Evolutionary conservation across 2,797 vertebrate species (phyloP), one percentile per base, ranked within the genome.

Genomic region (Phaenicophaeus curvirostris): DNA sequence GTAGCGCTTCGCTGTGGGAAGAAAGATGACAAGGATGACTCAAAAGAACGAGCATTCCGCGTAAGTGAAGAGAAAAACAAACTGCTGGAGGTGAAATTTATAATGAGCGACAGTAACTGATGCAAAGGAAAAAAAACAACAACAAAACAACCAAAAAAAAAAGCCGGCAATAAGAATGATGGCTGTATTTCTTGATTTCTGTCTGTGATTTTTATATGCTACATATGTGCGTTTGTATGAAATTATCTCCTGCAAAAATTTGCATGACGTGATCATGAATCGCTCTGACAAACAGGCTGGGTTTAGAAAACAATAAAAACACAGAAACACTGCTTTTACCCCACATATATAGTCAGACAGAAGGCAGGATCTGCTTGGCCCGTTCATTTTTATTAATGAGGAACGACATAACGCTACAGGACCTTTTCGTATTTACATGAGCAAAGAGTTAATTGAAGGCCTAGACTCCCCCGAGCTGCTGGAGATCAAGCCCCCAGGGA

Each of bases 1-100:
- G 98, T 99, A 99, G 72, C 99, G 99, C 98, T 99, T 99, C 83
- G 98, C 99, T 99, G 98, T 59, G 91, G 97, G 96, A 97, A 97
- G 93, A 97, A 97, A 97, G 58, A 96, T 78, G 90, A 96, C 96
- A 96, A 96, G 85, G 94, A 96, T 96, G 97, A 97, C 97, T 97
- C 95, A 95, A 95, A 95, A 87, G 95, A 91, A 93, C 39, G 4
- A 89, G 85, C 91, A 94, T 90, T 82, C 86, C 87, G 93, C 85
- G 93, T 73, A 90, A 94, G 50, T 55, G 86, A 96, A 96, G 84
- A 95, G 93, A 94, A 95, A 94, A 91, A 85, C 94, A 94, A 86
- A 96, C 73, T 87, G 87, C 94, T 94, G 92, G 87, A 91, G 93
- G 89, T 91, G 96, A 90, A 94, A 88, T 92, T 96, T 89, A 85